Evolutionary conservation across 2,797 vertebrate species (phyloP).

Genomic region (Rhynchotus rufescens): DNA sequence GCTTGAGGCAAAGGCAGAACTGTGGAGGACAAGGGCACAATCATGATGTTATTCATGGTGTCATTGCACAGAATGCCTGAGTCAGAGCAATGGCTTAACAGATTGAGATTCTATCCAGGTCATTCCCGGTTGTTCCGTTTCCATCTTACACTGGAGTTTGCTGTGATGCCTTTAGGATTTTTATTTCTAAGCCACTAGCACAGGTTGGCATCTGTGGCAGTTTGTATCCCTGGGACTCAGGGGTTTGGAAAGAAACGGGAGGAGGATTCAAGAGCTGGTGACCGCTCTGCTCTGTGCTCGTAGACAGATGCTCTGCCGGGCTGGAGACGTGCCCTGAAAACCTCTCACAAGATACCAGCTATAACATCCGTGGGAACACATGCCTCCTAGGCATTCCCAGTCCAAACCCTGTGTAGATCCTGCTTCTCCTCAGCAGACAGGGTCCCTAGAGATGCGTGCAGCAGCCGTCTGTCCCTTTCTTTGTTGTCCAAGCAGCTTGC

Average conservation of each 20-base stretch:
- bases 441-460: fast-evolving
- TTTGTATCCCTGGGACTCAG: not conserved
- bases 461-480: not conserved
- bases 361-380: not conserved
- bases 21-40: not conserved
- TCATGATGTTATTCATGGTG: not conserved
- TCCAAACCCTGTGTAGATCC: not conserved
- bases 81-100: not conserved
- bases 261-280: not conserved
- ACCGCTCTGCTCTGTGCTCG: not conserved
- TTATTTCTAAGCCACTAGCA: not conserved
- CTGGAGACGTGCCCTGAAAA: not conserved
- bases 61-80: not conserved
- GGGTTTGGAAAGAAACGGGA: not conserved
- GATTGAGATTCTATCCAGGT: not conserved
- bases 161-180: not conserved
- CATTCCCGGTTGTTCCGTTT: not conserved
- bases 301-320: not conserved
- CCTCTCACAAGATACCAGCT: fast-evolving
- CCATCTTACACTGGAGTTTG: not conserved
- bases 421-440: not conserved
- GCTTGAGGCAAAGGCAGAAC: not conserved
- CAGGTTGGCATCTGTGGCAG: not conserved
- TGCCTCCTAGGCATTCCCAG: not conserved
- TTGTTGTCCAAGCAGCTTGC: not conserved